These are phyloP conservation scores for Corvus hawaiiensis DNA, from an alignment of 2,113 vertebrate species.

Conservation along the genomic window DNA sequence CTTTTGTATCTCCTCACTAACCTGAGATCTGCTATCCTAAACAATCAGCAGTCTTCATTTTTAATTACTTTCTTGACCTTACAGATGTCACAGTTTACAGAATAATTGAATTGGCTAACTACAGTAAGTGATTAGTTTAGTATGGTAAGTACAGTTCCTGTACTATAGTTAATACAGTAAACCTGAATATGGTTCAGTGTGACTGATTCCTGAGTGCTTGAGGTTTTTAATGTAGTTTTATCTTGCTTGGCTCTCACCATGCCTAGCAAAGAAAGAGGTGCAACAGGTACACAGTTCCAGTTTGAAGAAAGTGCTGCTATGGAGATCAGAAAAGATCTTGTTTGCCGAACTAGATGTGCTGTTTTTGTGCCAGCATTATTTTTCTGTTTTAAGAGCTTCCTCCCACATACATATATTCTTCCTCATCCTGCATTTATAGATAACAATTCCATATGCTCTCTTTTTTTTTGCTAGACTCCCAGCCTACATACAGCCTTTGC, in stretches of 20 bases:
- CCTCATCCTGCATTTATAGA: background rate
- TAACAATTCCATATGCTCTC: background rate
- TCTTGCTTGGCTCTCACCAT: background rate
- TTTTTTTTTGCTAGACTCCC: background rate
- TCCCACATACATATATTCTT: background rate
- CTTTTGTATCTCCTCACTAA: background rate
- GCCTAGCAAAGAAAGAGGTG: background rate
- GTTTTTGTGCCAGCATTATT: background rate
- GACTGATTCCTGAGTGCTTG: background rate
- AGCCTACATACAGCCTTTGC: background rate
- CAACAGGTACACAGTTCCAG: background rate
- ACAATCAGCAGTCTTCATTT: background rate
- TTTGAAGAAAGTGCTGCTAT: background rate
- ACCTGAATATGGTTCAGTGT: background rate
- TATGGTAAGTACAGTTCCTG: background rate
- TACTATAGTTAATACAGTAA: background rate
- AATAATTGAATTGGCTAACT: background rate
- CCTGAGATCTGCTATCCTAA: background rate
- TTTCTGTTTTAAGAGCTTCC: background rate
- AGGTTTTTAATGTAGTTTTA: background rate
- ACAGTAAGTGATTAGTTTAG: background rate
- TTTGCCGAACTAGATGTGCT: background rate
- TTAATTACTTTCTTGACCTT: background rate
- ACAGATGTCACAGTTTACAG: background rate
- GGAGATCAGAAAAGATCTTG: background rate